phyloP scores from a whole-genome alignment of 2,113 vertebrate genomes.

The Chaetops frenatus region DNA sequence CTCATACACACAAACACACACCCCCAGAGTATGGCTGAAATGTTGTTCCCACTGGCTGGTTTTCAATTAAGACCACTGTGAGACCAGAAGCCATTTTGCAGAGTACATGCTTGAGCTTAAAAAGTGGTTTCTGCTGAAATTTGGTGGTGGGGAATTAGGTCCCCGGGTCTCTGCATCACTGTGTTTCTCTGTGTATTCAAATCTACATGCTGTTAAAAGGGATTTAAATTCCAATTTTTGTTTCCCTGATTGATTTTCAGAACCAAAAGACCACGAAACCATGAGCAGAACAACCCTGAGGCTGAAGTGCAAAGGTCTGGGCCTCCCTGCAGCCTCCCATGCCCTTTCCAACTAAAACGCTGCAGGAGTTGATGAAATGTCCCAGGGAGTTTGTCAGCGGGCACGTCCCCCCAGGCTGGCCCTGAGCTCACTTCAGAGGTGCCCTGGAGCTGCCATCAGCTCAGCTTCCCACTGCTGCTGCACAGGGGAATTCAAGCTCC shows the following conservation, averaged over 20 bases:
- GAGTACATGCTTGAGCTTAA: neutral
- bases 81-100: neutral
- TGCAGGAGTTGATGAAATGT: neutral
- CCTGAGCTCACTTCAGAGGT: neutral
- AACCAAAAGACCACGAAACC: neutral
- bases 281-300: accelerated
- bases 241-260: neutral
- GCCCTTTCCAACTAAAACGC: neutral
- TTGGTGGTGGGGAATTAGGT: neutral
- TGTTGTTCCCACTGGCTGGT: neutral
- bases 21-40: neutral
- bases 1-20: neutral
- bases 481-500: neutral
- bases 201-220: neutral
- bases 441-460: neutral
- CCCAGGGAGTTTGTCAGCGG: neutral
- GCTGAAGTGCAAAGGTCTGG: neutral
- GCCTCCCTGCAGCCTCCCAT: neutral
- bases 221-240: neutral
- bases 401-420: neutral
- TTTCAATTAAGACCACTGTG: neutral
- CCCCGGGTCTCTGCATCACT: neutral
- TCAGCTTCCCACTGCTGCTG: neutral
- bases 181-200: neutral
- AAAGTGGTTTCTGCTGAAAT: neutral